A percentile compares a stretch with the other conserved stretches of the same genome.
These are phyloP conservation scores for Aspiorhynchus laticeps DNA, from an alignment of 2,113 vertebrate genomes.

Conservation along the genomic window DNA sequence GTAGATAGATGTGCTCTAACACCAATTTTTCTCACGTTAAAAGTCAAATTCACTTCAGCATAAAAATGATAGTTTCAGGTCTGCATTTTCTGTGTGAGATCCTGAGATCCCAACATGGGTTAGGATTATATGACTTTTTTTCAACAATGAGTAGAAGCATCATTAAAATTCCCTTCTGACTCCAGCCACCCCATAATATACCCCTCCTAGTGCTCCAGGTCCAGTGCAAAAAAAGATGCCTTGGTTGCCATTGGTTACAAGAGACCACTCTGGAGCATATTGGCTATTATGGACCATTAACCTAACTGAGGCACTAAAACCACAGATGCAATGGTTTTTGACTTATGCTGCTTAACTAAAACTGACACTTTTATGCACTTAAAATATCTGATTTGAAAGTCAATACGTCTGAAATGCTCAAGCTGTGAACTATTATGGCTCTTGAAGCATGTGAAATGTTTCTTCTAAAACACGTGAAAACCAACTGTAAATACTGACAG, in stretches of 20 bases:
- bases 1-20: conserved; percentile 45
- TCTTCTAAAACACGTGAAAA: not conserved
- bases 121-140: conserved; percentile 17
- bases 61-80: conserved; percentile 47
- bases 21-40: conserved; percentile 49
- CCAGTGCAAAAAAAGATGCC: conserved; percentile 33
- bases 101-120: conserved; percentile 13
- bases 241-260: conserved; percentile 47
- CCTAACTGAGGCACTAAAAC: conserved; percentile 16
- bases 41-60: conserved; percentile 49
- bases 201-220: not conserved
- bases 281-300: conserved; percentile 37
- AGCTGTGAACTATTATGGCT: not conserved
- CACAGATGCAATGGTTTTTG: conserved; percentile 27
- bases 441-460: not conserved
- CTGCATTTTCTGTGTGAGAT: conserved; percentile 7
- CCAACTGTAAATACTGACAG: not conserved
- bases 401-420: conserved; percentile 1
- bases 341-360: conserved; percentile 8
- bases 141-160: conserved; percentile 26
- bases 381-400: conserved; percentile 34
- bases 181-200: not conserved
- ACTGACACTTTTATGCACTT: conserved; percentile 6
- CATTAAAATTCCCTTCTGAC: conserved; percentile 22
- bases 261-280: not conserved